Percentiles rank a stretch among this genome's conserved stretches.
These are phyloP conservation scores for Eupithecia insigniata DNA, from an alignment of 2,888 invertebrate genomes.

Conservation along the genomic window DNA sequence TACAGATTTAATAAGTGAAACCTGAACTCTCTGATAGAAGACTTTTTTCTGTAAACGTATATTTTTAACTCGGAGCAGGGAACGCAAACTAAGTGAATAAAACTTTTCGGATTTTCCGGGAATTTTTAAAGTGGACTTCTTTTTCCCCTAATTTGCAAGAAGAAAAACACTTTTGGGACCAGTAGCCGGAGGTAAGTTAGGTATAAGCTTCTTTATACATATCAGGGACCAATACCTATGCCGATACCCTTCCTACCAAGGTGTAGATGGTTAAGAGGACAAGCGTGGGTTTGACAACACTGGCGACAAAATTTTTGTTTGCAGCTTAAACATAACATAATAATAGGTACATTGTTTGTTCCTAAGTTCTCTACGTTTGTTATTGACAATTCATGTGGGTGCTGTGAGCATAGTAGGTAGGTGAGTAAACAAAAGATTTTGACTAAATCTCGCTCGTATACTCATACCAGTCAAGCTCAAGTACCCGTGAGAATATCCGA, in stretches of 20 bases:
- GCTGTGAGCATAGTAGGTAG: background rate
- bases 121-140: constrained; percentile 47
- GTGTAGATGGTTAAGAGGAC: background rate
- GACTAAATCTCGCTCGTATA: background rate
- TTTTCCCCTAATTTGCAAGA: constrained; percentile 27
- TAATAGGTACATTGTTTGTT: background rate
- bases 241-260: background rate
- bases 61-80: constrained; percentile 25
- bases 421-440: background rate
- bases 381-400: constrained; percentile 3
- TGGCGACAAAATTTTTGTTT: constrained; percentile 12
- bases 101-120: constrained; percentile 53
- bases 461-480: background rate
- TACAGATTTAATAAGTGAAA: background rate
- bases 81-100: constrained; percentile 42
- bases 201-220: background rate
- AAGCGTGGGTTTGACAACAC: constrained; percentile 7
- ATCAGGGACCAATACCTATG: background rate
- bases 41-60: constrained; percentile 8
- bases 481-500: background rate
- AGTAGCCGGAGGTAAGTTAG: constrained; percentile 22
- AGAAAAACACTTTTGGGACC: constrained; percentile 27
- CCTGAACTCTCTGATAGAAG: background rate
- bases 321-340: constrained; percentile 1
- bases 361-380: background rate